phyloP scores from a whole-genome alignment of 2,797 vertebrate genomes.

The Aulostomus chinensis region DNA sequence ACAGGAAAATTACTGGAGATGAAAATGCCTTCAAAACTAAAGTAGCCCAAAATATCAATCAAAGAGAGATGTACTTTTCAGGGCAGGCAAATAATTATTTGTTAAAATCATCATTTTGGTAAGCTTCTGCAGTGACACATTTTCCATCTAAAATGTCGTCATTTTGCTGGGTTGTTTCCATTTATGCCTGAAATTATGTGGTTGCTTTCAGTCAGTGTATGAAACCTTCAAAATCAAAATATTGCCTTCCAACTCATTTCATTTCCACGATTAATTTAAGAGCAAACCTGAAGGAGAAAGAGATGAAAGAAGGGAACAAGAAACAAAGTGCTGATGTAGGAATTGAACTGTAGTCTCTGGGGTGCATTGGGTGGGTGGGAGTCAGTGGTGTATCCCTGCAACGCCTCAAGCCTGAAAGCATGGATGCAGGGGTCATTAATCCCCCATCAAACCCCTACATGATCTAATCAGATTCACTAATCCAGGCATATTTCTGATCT shows the following conservation, averaged over 20 bases:
- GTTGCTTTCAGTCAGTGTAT: too few relatives aligned
- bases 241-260: neutral
- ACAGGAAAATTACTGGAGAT: too few relatives aligned
- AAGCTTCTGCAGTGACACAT: too few relatives aligned
- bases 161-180: too few relatives aligned
- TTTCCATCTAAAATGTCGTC: too few relatives aligned
- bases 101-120: too few relatives aligned
- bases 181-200: too few relatives aligned
- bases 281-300: neutral
- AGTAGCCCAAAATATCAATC: too few relatives aligned
- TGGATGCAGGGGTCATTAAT: conserved; percentile 6
- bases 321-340: neutral
- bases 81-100: too few relatives aligned
- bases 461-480: conserved; percentile 20
- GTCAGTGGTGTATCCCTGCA: neutral
- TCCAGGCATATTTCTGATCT: conserved; percentile 30
- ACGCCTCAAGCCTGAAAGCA: neutral
- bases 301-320: neutral
- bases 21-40: too few relatives aligned
- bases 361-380: neutral
- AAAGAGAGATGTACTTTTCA: too few relatives aligned
- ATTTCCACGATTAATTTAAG: neutral
- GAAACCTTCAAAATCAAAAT: too few relatives aligned
- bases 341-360: neutral
- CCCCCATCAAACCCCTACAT: conserved; percentile 1